Evolutionary conservation across 1,140 invertebrate species (phyloP).

Genomic region (Musca vetustissima): DNA sequence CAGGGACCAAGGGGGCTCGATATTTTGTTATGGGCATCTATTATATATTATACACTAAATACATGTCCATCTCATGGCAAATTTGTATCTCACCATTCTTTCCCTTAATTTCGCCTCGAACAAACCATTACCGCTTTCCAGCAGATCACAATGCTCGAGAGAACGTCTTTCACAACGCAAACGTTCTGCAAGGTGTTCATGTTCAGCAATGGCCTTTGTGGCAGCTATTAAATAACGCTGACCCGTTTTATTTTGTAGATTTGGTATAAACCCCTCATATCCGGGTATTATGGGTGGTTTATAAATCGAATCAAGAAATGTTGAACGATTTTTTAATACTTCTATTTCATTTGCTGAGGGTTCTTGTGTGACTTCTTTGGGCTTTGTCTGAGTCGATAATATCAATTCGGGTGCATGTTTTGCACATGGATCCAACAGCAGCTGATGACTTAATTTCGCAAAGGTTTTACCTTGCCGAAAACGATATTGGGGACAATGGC

Average conservation of each 20-base stretch:
- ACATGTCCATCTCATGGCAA: background rate
- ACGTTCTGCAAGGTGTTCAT: constrained; percentile 63
- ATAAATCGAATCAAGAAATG: constrained; percentile 66
- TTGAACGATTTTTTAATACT: constrained; percentile 62
- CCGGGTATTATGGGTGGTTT: constrained; percentile 69
- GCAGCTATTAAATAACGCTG: constrained; percentile 68
- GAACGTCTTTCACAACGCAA: constrained; percentile 59
- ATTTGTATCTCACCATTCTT: constrained; percentile 58
- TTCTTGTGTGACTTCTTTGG: constrained; percentile 63
- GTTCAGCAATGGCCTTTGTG: constrained; percentile 68
- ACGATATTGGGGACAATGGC: constrained; percentile 71
- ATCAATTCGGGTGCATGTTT: constrained; percentile 69
- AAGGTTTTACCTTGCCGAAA: constrained; percentile 72
- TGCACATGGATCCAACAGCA: constrained; percentile 70
- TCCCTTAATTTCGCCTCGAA: constrained; percentile 61
- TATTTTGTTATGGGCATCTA: constrained; percentile 66
- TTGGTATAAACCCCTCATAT: constrained; percentile 71
- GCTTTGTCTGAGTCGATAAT: constrained; percentile 63
- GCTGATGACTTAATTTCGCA: constrained; percentile 69
- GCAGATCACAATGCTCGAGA: constrained; percentile 59
- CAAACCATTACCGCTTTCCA: constrained; percentile 63
- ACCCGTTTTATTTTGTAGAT: constrained; percentile 62
- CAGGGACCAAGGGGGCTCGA: constrained; percentile 65
- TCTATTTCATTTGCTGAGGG: constrained; percentile 66
- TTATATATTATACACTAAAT: background rate